Conservation (phyloP, 2,888 invertebrate species). For the Ecliptopera silaceata region DNA sequence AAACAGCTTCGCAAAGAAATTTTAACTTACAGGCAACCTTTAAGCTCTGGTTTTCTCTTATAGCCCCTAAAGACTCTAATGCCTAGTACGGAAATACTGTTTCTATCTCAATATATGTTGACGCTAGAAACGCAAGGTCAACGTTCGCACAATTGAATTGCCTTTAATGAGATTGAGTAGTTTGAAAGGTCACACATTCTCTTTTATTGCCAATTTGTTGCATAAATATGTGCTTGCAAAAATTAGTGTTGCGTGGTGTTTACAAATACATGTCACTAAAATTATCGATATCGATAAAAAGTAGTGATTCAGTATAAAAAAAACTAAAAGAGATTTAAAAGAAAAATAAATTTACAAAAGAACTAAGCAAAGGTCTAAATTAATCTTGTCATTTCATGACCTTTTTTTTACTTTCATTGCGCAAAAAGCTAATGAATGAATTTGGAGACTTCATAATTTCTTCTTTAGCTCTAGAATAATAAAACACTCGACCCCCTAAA, state of each 20-base stretch:
- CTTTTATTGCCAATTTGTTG: constrained; percentile 28
- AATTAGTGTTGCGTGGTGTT: background rate
- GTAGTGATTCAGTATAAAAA: background rate
- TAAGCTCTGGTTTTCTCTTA: too few relatives aligned
- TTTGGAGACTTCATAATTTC: constrained; percentile 25
- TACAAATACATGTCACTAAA: background rate
- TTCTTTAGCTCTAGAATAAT: constrained; percentile 26
- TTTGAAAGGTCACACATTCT: constrained; percentile 30
- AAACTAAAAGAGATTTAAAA: too few relatives aligned
- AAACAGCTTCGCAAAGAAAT: too few relatives aligned
- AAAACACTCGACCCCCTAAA: constrained; percentile 31
- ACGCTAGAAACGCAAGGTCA: too few relatives aligned
- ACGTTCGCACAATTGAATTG: constrained; percentile 28
- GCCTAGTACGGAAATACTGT: background rate
- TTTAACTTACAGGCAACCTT: too few relatives aligned
- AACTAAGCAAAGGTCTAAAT: background rate
- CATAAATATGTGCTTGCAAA: constrained; percentile 17
- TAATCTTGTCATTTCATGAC: background rate
- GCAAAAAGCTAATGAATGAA: constrained; percentile 16
- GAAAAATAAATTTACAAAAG: too few relatives aligned
- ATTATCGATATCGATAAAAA: background rate
- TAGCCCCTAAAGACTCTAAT: too few relatives aligned
- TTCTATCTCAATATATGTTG: background rate
- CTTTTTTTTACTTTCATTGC: constrained; percentile 4
- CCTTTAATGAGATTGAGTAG: constrained; percentile 28